Base-by-base conservation (phyloP, 2,113 vertebrate species). In the Sapayoa aenigma region DNA sequence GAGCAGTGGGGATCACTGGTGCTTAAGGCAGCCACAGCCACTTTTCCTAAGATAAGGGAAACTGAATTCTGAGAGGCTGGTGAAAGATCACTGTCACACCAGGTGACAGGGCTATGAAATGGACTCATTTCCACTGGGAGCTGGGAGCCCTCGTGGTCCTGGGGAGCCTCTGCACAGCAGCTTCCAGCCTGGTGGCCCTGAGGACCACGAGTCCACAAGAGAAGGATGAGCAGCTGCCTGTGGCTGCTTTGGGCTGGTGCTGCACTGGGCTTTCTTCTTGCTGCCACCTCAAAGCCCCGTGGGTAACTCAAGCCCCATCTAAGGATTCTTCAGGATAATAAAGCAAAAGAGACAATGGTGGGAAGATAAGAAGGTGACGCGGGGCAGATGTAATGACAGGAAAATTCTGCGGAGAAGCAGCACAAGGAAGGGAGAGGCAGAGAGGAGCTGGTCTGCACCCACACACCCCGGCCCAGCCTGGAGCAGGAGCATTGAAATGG, bases 361-460 rank as follows among this genome's bases (percentile, higher is more conserved):
- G 53, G 79, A 37, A 89, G 67, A 65, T 9, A 28, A 0, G 9
- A 72, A 74, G 63, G 44, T 39, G 44, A 62, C 27, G 41, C 19
- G n/a, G 49, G n/a, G 71, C 35, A 67, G 58, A 31, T 39, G 30
- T 2, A 2, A 31, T 16, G 39, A 37, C 22, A 73, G 37, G 52
- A 63, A 42, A 71, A 78, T 44, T 67, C 71, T 44, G 17, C 2
- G 4, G 65, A 46, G 59, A 55, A 47, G 39, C 3, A 66, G 73
- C 30, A 37, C 27, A 59, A 74, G 39, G 33, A 9, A 65, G 3
- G 18, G 44, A 78, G 53, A 85, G 13, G 35, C 44, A 84, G 50
- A 65, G 41, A 63, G 7, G 56, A 83, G 50, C 67, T 84, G 59
- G 21, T 89, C 71, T 93, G 88, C 85, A 86, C 62, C 90, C 83